Evolutionary conservation across 2,888 invertebrate species (phyloP).

Genomic region (Ptilodon capucinus): DNA sequence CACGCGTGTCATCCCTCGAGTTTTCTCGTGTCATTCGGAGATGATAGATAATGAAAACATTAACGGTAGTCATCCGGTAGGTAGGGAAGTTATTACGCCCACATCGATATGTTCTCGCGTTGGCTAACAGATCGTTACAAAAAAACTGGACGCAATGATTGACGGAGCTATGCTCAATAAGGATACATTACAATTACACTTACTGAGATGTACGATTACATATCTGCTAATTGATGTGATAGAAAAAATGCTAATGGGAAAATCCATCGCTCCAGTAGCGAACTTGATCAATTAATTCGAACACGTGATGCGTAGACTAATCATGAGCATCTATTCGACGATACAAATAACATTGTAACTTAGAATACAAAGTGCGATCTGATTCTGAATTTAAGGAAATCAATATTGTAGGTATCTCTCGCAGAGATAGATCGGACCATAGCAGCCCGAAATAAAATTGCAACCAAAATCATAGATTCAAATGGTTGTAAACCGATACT

Average conservation of each 20-base stretch:
- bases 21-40: constrained; percentile 43
- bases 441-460: neutral
- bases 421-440: neutral
- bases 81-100: constrained; percentile 20
- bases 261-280: constrained; percentile 8
- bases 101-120: neutral
- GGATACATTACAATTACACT: constrained; percentile 17
- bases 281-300: constrained; percentile 12
- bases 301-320: neutral
- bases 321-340: no score
- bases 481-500: neutral
- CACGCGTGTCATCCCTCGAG: constrained; percentile 43
- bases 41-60: constrained; percentile 54
- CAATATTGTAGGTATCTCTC: no score
- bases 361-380: no score
- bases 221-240: neutral
- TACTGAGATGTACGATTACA: constrained; percentile 6
- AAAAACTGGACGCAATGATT: constrained; percentile 2
- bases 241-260: neutral
- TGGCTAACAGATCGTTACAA: neutral
- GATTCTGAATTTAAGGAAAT: no score
- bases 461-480: neutral
- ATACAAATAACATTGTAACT: no score
- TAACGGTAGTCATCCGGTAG: constrained; percentile 22
- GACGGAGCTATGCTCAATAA: constrained; percentile 1